Base-by-base conservation (phyloP, 1,140 invertebrate genomes). In the Kradibia gibbosae region DNA sequence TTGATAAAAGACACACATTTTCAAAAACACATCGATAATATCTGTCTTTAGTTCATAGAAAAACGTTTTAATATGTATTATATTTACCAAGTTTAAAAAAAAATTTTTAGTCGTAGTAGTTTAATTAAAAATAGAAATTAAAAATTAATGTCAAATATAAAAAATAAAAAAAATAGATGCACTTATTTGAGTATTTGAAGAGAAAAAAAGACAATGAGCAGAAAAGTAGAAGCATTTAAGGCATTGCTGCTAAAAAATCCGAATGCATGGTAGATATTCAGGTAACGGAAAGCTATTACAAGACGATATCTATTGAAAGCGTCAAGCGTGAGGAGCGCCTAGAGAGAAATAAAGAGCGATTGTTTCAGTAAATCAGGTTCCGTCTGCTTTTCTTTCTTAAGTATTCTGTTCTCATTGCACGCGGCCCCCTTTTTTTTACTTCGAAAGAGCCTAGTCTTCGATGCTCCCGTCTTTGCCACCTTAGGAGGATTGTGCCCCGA, bases 321-420 rank as follows among this genome's bases (percentile, higher is more conserved):
- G 87, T 86, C 84, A 87, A 86, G 83, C 82, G 86, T 82, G 88
- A 91, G 87, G 87, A 89, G 88, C 90, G 90, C 90, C 90, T 91
- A 86, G 90, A 91, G 90, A 91, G 90, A 91, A 91, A 91, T 91
- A 91, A 91, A 91, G 90, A 91, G 89, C 87, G 89, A 91, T 91
- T 91, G 90, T 88, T 83, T 89, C 90, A 85, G 90, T 91, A 91
- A 91, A 91, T 91, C 90, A 91, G 90, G 85, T 82, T 84, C 83
- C 81, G 74, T n/a, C 34, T 67, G 62, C 34, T 67, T 39, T 20
- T 22, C 4, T 67, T 10, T 22, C 34, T 67, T 22, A 17, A 39
- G 0, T 2, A 39, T 39, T 22, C 34, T 67, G 4, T 81, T 78
- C 83, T 71, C 78, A 80, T 81, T 39, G 15, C 36, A 15, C 22